Conservation (phyloP, 2,888 invertebrate species). For the Ophonus ardosiacus region DNA sequence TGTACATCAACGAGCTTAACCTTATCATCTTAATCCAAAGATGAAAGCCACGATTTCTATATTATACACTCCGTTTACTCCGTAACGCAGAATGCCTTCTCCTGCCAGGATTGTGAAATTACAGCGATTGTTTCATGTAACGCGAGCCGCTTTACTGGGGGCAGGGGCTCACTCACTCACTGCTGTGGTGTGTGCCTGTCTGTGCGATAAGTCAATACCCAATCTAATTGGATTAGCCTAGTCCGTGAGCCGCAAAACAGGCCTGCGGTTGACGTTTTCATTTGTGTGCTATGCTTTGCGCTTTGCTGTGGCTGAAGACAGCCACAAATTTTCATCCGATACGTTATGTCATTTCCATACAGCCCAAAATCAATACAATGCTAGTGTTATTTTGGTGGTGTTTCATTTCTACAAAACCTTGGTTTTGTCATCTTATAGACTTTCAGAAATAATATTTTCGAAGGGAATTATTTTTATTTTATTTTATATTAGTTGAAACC, state of each 20-base stretch:
- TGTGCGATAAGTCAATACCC: slow-evolving; percentile 58
- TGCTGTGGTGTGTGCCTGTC: slow-evolving; percentile 3
- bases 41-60: background rate
- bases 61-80: slow-evolving; percentile 7
- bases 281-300: background rate
- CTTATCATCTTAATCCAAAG: background rate
- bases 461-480: no score
- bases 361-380: slow-evolving; percentile 26
- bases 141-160: background rate
- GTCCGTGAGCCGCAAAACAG: slow-evolving; percentile 28
- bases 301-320: background rate
- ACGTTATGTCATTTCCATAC: slow-evolving; percentile 23
- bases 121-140: slow-evolving; percentile 15
- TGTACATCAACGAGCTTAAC: no score
- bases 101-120: slow-evolving; percentile 4
- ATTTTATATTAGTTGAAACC: no score
- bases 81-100: background rate
- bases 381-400: background rate
- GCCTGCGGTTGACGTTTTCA: slow-evolving; percentile 45
- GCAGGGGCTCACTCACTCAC: background rate
- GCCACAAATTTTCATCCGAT: slow-evolving; percentile 4
- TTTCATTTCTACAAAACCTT: no score
- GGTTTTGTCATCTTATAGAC: no score
- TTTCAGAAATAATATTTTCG: no score
- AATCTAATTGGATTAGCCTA: slow-evolving; percentile 61